These are phyloP conservation scores for Cichladusa arquata DNA, from an alignment of 2,113 vertebrate species.

Conservation along the genomic window DNA sequence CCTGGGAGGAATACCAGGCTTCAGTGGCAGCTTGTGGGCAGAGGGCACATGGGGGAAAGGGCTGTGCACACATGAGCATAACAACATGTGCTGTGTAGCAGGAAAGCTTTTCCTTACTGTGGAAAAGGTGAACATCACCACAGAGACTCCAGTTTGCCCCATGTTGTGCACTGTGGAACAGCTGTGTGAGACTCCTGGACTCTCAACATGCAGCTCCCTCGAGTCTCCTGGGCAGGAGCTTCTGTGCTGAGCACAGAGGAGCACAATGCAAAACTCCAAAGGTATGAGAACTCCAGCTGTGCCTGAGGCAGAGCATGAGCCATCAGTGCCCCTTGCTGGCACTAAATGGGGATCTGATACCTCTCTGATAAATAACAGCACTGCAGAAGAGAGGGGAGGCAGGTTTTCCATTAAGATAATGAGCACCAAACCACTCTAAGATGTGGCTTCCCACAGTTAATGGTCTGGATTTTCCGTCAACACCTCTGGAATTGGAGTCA, in stretches of 20 bases:
- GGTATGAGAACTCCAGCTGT: not conserved
- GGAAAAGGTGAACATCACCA: not conserved
- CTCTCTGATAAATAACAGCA: not conserved
- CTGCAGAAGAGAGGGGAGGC: not conserved
- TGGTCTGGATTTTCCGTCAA: not conserved
- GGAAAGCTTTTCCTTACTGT: not conserved
- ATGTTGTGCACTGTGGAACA: not conserved
- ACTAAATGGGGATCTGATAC: not conserved
- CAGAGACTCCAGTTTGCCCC: not conserved
- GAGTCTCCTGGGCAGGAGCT: not conserved
- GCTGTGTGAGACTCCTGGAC: not conserved
- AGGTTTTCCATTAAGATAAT: not conserved
- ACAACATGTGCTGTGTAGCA: not conserved
- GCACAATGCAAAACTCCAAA: fast-evolving
- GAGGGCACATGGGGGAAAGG: fast-evolving
- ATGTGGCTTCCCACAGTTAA: not conserved
- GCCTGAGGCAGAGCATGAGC: not conserved
- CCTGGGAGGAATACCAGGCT: not conserved
- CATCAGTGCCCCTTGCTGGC: not conserved
- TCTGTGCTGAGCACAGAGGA: not conserved
- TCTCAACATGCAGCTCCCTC: not conserved
- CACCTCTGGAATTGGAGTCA: not conserved
- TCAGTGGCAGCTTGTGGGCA: not conserved
- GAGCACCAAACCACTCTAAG: not conserved
- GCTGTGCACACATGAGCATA: not conserved